A percentile compares a stretch with the other conserved stretches of the same genome.
Conservation (phyloP, 1,140 invertebrate genomes). For the Plodia interpunctella region DNA sequence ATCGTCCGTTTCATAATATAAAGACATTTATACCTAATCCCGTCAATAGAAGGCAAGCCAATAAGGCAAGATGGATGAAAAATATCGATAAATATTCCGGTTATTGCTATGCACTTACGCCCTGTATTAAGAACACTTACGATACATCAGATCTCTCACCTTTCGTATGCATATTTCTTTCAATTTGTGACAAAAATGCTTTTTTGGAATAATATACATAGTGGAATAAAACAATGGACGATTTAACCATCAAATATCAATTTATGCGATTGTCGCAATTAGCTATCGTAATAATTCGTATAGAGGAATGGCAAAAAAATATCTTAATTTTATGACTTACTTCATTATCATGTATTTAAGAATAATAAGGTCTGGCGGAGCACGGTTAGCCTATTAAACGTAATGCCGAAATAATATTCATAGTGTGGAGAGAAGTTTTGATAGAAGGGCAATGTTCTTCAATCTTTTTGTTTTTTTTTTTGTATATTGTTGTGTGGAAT, state of each 20-base stretch:
- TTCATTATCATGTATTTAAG: too few relatives aligned
- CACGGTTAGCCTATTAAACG: too few relatives aligned
- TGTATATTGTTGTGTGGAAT: too few relatives aligned
- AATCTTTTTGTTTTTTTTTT: too few relatives aligned
- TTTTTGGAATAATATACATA: background rate
- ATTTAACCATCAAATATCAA: too few relatives aligned
- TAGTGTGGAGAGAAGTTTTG: too few relatives aligned
- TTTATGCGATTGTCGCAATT: background rate
- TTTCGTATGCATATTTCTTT: background rate
- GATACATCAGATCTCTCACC: conserved; percentile 9
- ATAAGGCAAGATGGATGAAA: conserved; percentile 11
- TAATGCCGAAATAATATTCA: too few relatives aligned
- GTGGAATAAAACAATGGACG: background rate
- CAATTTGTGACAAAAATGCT: background rate
- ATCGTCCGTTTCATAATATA: background rate
- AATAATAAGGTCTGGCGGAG: too few relatives aligned
- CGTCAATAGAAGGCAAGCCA: conserved; percentile 12
- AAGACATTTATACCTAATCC: background rate
- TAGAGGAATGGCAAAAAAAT: background rate
- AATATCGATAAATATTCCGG: background rate
- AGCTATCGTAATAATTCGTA: background rate
- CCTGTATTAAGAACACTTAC: background rate
- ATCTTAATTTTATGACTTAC: background rate
- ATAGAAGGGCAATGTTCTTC: too few relatives aligned
- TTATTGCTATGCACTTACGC: background rate